Conservation (phyloP, 1,140 invertebrate species). For the Lucilia cuprina region DNA sequence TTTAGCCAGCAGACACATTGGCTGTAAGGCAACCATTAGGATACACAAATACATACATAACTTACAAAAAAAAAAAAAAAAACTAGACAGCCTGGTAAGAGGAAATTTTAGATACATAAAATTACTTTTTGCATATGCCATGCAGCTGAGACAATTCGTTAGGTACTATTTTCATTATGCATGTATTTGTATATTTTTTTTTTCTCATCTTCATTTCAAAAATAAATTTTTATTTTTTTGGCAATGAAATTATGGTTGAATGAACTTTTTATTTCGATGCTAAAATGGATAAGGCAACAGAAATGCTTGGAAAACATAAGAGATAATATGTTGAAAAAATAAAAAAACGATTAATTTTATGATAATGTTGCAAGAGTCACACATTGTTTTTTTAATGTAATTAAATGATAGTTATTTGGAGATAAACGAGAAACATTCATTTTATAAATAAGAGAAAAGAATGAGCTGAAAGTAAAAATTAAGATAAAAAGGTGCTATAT, state of each 20-base stretch:
- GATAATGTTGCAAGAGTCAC: neutral
- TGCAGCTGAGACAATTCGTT: neutral
- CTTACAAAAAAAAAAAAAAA: neutral
- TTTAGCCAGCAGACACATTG: neutral
- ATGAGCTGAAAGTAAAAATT: neutral
- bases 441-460: neutral
- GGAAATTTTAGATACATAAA: neutral
- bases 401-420: neutral
- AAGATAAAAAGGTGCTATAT: neutral
- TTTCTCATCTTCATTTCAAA: neutral
- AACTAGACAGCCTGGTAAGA: neutral
- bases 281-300: neutral
- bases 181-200: neutral
- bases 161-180: neutral
- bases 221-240: neutral
- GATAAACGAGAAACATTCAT: neutral
- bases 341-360: constrained; percentile 2
- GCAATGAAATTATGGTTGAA: constrained; percentile 24
- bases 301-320: neutral
- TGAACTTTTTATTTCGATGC: constrained; percentile 23
- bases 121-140: neutral
- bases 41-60: neutral
- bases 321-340: neutral
- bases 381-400: neutral
- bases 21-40: neutral